phyloP scores from a whole-genome alignment of 2,113 vertebrate species.

The Zootoca vivipara region DNA sequence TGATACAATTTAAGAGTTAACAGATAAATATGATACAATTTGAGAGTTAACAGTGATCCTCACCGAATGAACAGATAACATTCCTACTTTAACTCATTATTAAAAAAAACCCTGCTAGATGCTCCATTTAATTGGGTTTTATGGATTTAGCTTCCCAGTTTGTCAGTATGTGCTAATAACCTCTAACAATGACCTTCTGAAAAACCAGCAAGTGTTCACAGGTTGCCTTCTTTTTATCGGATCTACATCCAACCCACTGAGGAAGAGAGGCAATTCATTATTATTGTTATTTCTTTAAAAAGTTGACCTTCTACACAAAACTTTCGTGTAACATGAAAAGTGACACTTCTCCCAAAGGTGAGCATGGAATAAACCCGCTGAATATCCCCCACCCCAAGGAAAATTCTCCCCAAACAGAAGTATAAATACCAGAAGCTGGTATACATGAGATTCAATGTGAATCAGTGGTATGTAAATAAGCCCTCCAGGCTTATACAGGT shows the following conservation, averaged over 20 bases:
- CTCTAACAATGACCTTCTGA: conserved; percentile 37
- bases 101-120: not conserved
- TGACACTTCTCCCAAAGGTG: not conserved
- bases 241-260: conserved; percentile 27
- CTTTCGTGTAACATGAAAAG: conserved; percentile 8
- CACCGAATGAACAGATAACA: conserved; percentile 1
- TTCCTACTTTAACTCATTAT: conserved; percentile 9
- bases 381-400: not conserved
- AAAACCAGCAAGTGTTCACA: conserved; percentile 9
- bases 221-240: conserved; percentile 35
- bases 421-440: conserved; percentile 58
- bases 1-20: not conserved
- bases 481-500: conserved; percentile 62
- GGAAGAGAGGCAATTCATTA: conserved; percentile 43
- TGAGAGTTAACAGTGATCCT: conserved; percentile 3
- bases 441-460: conserved; percentile 92
- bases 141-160: not conserved
- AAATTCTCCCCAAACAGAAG: conserved; percentile 67
- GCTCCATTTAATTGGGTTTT: not conserved
- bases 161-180: conserved; percentile 16
- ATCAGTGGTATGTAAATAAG: conserved; percentile 80
- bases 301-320: conserved; percentile 35
- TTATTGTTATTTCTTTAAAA: not conserved
- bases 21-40: not conserved
- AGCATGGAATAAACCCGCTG: not conserved